Base-by-base conservation (phyloP, 2,797 vertebrate species). In the Amblyraja radiata region DNA sequence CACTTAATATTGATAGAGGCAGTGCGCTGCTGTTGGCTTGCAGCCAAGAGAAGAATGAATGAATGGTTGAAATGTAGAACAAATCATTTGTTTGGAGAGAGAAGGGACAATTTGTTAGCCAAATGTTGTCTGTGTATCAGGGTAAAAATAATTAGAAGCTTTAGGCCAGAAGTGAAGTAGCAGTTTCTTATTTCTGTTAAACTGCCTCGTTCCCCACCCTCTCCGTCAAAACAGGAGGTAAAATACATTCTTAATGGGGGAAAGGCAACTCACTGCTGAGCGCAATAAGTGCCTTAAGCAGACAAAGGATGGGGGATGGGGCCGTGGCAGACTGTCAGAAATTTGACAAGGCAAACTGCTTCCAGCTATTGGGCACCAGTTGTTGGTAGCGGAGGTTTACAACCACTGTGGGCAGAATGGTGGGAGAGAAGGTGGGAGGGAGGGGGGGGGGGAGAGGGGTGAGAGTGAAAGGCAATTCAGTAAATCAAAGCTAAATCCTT, bases 1-100 rank as follows among this genome's bases (percentile, higher is more conserved):
- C 94, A 73, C 95, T 96, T 96, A 96, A 96, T 96, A 96, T 95
- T 95, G 95, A 94, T 95, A 94, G 94, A 96, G 95, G 93, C 95
- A 95, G 94, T 94, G 95, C 96, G 95, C 95, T 96, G 93, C 93
- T 63, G 93, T 93, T 97, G 96, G 96, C 96, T 93, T 94, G 94
- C 94, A 36, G 96, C 97, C 96, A 97, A 96, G 80, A 94, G 94
- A 93, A 93, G 84, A 76, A 93, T 0, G 93, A 93, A 94, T 95
- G 96, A 97, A 97, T 96, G 94, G 94, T 95, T 96, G 96, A 96
- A 96, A 96, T 97, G 95, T 96, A 95, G 95, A 96, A 94, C 95
- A 96, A 96, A 96, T 95, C 93, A 95, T 96, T 96, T 97, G 95
- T 97, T 97, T 96, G 96, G 95, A 96, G 96, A 96, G 96, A 58